Conservation (phyloP, 2,113 vertebrate genomes). For the Arenaria interpres region DNA sequence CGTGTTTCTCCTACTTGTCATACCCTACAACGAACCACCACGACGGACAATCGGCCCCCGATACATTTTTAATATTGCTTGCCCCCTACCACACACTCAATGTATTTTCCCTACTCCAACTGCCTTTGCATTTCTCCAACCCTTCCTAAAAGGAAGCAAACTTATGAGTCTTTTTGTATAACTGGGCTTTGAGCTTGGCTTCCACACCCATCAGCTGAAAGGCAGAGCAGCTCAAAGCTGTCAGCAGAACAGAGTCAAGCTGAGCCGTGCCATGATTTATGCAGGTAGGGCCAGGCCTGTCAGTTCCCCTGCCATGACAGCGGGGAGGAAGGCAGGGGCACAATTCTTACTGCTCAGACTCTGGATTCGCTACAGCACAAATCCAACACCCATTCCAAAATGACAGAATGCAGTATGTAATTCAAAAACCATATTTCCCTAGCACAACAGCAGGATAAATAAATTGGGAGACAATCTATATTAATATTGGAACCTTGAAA, state of each 20-base stretch:
- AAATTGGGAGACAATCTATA: constrained; percentile 2
- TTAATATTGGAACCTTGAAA: neutral
- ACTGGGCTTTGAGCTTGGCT: neutral
- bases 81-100: fast-evolving
- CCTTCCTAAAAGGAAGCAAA: neutral
- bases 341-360: neutral
- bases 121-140: neutral
- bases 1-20: neutral
- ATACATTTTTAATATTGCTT: neutral
- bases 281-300: constrained; percentile 46
- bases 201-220: neutral
- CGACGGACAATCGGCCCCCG: neutral
- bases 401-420: constrained; percentile 1
- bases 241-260: constrained; percentile 32
- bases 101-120: neutral
- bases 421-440: neutral
- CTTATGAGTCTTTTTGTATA: neutral
- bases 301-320: constrained; percentile 12
- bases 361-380: neutral
- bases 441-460: constrained; percentile 5
- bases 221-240: constrained; percentile 36
- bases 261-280: constrained; percentile 12
- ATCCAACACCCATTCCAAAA: neutral
- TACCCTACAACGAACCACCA: neutral
- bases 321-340: neutral